phyloP scores from a whole-genome alignment of 2,888 invertebrate species.

The Exephanes ischioxanthus region DNA sequence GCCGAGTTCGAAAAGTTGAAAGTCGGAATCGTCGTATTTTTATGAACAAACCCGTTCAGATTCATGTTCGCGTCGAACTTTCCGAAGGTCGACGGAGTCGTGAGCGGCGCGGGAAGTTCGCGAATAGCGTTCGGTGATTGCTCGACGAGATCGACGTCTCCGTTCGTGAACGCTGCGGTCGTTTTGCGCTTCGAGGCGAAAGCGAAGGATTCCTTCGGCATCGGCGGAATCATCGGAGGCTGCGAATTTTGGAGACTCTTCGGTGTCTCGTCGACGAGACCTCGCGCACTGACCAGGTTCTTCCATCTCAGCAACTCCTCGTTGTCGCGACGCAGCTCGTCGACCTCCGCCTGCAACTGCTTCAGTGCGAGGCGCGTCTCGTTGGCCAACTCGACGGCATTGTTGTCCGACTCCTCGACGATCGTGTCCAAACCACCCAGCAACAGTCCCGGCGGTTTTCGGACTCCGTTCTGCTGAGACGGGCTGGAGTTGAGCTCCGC shows the following conservation, averaged over 20 bases:
- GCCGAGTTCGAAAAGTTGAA: not conserved
- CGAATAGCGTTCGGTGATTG: not conserved
- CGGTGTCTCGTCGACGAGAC: not conserved
- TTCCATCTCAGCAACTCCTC: not conserved
- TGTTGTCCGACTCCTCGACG: not conserved
- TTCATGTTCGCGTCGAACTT: not conserved
- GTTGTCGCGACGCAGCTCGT: not conserved
- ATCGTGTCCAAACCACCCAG: slow-evolving; percentile 7
- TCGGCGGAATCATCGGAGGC: slow-evolving; percentile 21
- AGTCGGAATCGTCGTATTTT: not conserved
- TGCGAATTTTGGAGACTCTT: not conserved
- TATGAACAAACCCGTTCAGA: not conserved
- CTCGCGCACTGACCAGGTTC: not conserved
- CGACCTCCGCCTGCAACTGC: not conserved
- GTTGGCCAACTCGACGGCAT: not conserved
- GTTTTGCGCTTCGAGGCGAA: not conserved
- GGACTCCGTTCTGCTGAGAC: not conserved
- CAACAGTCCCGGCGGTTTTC: not conserved
- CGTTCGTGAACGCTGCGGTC: not conserved
- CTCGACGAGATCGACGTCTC: not conserved
- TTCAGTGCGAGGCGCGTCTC: not conserved
- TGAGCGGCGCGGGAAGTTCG: not conserved
- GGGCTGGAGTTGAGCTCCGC: not conserved
- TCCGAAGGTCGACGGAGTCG: not conserved
- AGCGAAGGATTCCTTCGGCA: not conserved